Percentiles rank a stretch among this genome's conserved stretches.
Evolutionary conservation across 2,113 vertebrate genomes (phyloP).

Genomic region (Noturus placidus): DNA sequence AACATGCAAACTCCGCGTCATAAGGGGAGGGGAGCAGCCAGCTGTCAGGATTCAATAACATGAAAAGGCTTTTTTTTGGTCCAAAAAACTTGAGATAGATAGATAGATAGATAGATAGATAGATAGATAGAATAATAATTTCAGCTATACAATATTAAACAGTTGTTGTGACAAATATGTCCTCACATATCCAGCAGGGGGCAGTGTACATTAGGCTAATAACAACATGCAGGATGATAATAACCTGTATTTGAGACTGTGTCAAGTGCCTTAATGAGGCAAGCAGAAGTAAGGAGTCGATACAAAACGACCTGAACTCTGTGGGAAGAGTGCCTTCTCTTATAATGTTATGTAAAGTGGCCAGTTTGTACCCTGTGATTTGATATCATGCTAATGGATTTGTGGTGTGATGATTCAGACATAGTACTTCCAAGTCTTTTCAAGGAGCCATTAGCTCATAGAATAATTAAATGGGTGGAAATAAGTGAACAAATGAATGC

Average conservation of each 20-base stretch:
- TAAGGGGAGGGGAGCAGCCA: neutral
- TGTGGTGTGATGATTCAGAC: neutral
- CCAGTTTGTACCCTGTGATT: too few relatives aligned
- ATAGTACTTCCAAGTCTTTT: too few relatives aligned
- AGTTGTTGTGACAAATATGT: neutral
- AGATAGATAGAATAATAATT: neutral
- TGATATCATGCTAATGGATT: neutral
- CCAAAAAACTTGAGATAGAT: neutral
- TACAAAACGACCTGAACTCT: neutral
- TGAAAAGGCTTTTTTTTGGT: neutral
- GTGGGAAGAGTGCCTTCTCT: neutral
- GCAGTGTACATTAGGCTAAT: conserved; percentile 11
- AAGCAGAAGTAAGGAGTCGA: neutral
- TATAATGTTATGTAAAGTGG: neutral
- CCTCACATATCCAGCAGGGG: conserved; percentile 21
- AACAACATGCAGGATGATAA: too few relatives aligned
- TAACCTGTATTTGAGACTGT: neutral
- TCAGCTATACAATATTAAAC: neutral
- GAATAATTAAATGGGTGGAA: neutral
- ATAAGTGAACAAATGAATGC: neutral
- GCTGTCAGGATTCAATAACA: neutral
- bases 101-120: neutral
- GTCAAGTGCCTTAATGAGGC: neutral
- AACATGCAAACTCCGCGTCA: too few relatives aligned
- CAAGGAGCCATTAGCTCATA: neutral